A percentile compares a stretch with the other conserved stretches of the same genome.
These are phyloP conservation scores for Procavia capensis DNA, from an alignment of 2,113 vertebrate species.

Conservation along the genomic window DNA sequence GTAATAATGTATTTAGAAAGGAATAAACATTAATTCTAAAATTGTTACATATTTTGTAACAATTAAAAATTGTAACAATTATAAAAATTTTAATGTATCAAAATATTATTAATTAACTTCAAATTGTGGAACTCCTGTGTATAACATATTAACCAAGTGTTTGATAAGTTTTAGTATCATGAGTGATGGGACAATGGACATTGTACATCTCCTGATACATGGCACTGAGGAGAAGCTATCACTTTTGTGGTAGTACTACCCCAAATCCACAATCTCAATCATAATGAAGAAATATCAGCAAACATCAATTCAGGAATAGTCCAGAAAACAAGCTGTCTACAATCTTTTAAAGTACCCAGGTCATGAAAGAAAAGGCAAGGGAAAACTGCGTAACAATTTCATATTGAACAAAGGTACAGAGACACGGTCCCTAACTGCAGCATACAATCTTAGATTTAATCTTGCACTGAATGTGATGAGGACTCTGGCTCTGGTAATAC, in stretches of 20 bases:
- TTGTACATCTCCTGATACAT: not conserved
- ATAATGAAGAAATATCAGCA: not conserved
- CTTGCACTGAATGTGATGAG: not conserved
- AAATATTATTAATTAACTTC: conserved; percentile 1
- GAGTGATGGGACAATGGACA: not conserved
- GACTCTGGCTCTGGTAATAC: not conserved
- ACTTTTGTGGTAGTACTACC: not conserved
- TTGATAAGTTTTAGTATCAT: not conserved
- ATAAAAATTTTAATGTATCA: not conserved
- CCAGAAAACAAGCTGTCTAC: not conserved
- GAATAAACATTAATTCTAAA: not conserved
- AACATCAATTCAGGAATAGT: not conserved
- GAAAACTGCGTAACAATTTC: not conserved
- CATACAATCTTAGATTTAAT: not conserved
- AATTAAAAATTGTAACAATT: too few species aligned
- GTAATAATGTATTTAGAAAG: not conserved
- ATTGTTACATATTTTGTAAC: not conserved
- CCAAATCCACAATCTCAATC: not conserved
- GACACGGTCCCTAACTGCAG: not conserved
- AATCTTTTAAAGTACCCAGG: not conserved
- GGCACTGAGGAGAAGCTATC: not conserved
- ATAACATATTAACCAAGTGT: not conserved
- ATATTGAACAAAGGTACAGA: not conserved
- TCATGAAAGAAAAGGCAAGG: not conserved
- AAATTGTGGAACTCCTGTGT: not conserved